phyloP scores from a whole-genome alignment of 2,888 invertebrate genomes.

The Allophyes oxyacanthae region DNA sequence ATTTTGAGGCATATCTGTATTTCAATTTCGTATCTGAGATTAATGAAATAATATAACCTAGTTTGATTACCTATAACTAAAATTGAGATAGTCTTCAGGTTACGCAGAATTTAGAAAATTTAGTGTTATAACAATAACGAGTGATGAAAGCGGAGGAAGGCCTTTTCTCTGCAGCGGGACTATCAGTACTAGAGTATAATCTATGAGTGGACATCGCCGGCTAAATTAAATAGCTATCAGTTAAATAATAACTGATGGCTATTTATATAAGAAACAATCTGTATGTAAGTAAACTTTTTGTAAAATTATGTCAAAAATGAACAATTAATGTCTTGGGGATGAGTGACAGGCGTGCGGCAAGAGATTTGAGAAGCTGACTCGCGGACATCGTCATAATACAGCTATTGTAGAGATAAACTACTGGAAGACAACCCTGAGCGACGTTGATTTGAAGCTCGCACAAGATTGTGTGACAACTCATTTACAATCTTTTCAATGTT shows the following conservation, averaged over 20 bases:
- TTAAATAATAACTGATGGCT: conserved; percentile 4
- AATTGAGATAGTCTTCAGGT: too few relatives aligned
- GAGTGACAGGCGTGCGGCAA: conserved; percentile 75
- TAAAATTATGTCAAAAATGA: conserved; percentile 53
- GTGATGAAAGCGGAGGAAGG: too few relatives aligned
- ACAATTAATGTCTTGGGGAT: conserved; percentile 64
- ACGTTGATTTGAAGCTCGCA: conserved; percentile 52
- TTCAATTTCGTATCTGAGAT: too few relatives aligned
- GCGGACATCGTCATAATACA: conserved; percentile 62
- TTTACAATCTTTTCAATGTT: conserved; percentile 9
- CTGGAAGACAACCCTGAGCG: conserved; percentile 53
- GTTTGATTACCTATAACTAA: too few relatives aligned
- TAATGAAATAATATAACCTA: too few relatives aligned
- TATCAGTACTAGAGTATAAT: too few relatives aligned
- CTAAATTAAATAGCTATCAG: neutral
- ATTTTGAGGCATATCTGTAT: too few relatives aligned
- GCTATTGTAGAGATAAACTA: conserved; percentile 63
- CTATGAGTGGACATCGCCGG: too few relatives aligned
- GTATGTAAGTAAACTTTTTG: conserved; percentile 44
- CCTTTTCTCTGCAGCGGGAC: too few relatives aligned
- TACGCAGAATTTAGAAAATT: too few relatives aligned
- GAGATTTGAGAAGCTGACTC: conserved; percentile 65
- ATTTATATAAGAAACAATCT: conserved; percentile 26
- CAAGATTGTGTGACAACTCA: conserved; percentile 25
- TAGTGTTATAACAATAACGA: too few relatives aligned